Evolutionary conservation across 2,113 vertebrate species (phyloP), one percentile per base, ranked within the genome.

Genomic region (Nycticorax nycticorax): DNA sequence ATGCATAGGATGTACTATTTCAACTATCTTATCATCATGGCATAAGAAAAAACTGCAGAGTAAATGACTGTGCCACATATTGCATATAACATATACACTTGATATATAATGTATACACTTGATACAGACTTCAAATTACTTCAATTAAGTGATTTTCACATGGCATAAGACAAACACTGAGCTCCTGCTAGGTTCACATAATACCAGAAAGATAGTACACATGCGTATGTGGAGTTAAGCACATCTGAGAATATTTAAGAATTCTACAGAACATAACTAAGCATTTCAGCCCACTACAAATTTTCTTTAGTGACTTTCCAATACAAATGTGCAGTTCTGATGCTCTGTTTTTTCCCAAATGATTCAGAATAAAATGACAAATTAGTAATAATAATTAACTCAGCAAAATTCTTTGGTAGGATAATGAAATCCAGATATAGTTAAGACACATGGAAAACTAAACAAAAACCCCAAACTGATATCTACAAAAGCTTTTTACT

Each of bases 221-320:
- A 97, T 93, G 95, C 92, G 23, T 74, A 84, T 82, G 50, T 94
- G 48, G 59, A 90, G 73, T 95, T 64, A 94, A 92, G 66, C 90
- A 75, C 57, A 78, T 76, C 55, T 60, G 78, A 75, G 88, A 91
- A 60, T 45, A 37, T 10, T 63, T 53, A 85, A 87, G 56, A 76
- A 80, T 84, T 93, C 87, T 63, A 88, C 73, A 77, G 24, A 52
- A 77, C 18, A 48, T 43, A 50, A 86, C 60, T 94, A 84, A 89
- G 85, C 56, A 78, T 86, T 92, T 96, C 79, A 92, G 64, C 39
- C 37, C 75, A 50, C 43, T 83, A 83, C 14, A 85, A 62, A 79
- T 66, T 62, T 88, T 84, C 47, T 12, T 82, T 68, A 43, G 82
- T 55, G 64, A 67, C 27, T 64, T 92, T 82, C 32, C 67, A 77